Base-by-base conservation (phyloP, 2,113 vertebrate species). In the Cephalopterus ornatus region DNA sequence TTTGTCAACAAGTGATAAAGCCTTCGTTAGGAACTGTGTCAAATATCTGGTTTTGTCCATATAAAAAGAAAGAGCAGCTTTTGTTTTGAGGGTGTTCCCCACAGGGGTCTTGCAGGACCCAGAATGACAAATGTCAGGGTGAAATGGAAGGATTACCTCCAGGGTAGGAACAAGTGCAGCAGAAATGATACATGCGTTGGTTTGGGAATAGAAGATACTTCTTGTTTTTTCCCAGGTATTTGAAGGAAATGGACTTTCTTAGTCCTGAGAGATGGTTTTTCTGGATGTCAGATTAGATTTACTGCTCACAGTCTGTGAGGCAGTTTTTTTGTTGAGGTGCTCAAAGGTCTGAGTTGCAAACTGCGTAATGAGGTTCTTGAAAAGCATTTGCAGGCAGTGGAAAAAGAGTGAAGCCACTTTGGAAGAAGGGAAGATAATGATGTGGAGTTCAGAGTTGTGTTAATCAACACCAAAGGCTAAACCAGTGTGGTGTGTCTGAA, bases 101-200 rank as follows among this genome's bases (percentile, higher is more conserved):
- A 16, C 2, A 53, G 24, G 10, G n/a, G 8, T 75, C 66, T 83
- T 83, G 19, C n/a, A 85, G 33, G 55, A 85, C 16, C 8, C 56
- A 58, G 56, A 33, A 32, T 50, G 21, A 62, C 10, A 35, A 56
- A 61, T 24, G 7, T 5, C 56, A 16, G 6, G 8, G 8, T 35
- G 22, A 41, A 42, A 74, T 33, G 41, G 20, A 41, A 49, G 30
- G 9, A 8, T 56, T 50, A 8, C 13, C 22, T 72, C 10, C 21
- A 32, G 18, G 18, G 12, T 7, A 61, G 23, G 37, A 85, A 35
- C 7, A 14, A 3, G 6, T 27, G 21, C 44, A 71, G 66, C 9
- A 62, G 50, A 78, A 88, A 66, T 22, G 2, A 17, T 44, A 9
- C 19, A 4, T 9, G 2, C 0, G 0, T 75, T n/a, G 17, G 3